phyloP scores from a whole-genome alignment of 2,113 vertebrate genomes.

The Acanthisitta chloris region DNA sequence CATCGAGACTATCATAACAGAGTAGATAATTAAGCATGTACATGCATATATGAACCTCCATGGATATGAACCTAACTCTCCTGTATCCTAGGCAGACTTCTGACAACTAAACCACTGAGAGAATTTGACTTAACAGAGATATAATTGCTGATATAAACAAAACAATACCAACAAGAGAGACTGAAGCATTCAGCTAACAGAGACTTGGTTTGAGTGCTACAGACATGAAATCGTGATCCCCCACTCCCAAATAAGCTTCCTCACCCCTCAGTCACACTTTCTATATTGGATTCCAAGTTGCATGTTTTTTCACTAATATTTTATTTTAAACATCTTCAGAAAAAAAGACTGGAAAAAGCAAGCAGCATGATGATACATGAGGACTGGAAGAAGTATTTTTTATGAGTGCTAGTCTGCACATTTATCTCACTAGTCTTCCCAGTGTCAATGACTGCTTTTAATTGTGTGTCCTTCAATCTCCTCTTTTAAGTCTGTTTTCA shows the following conservation, averaged over 20 bases:
- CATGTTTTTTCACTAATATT: neutral
- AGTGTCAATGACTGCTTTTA: neutral
- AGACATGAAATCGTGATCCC: neutral
- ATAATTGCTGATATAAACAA: constrained; percentile 50
- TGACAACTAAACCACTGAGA: neutral
- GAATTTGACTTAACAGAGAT: constrained; percentile 37
- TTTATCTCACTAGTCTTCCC: neutral
- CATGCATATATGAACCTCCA: neutral
- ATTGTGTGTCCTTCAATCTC: neutral
- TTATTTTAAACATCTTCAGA: neutral
- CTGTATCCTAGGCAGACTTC: neutral
- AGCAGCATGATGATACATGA: neutral
- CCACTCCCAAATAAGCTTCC: neutral
- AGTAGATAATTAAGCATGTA: neutral
- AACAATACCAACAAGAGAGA: neutral
- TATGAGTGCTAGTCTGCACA: neutral
- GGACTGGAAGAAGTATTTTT: neutral
- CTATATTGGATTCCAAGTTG: neutral
- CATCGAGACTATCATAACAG: neutral
- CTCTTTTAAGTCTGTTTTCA: neutral
- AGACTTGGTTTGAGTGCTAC: neutral
- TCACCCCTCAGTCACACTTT: neutral
- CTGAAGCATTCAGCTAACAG: neutral
- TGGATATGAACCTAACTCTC: neutral
- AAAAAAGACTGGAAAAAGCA: neutral